Evolutionary conservation across 1,140 invertebrate genomes (phyloP).

Genomic region (Bursaphelenchus mucronatus): DNA sequence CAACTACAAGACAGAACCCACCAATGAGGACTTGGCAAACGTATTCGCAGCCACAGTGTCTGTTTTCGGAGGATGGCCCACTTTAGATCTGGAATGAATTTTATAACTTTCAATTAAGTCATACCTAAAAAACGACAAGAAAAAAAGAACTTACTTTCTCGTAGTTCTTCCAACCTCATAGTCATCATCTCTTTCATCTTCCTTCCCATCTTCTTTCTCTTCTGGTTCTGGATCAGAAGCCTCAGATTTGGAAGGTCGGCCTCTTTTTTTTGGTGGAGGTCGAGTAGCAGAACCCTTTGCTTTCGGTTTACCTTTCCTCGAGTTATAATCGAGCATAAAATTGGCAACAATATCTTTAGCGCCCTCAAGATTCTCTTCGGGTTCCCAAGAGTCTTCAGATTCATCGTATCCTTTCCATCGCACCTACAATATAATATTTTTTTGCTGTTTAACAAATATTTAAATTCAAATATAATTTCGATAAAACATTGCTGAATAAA

Average conservation of each 20-base stretch:
- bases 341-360: slow-evolving; percentile 17
- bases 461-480: too few relatives aligned
- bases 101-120: background rate
- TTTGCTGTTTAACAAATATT: too few relatives aligned
- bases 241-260: background rate
- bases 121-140: background rate
- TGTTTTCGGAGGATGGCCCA: too few relatives aligned
- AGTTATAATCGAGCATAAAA: slow-evolving; percentile 21
- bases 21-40: too few relatives aligned
- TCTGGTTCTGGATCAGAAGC: background rate
- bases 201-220: background rate
- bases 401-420: slow-evolving; percentile 24
- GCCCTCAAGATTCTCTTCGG: slow-evolving; percentile 18
- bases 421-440: background rate
- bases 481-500: too few relatives aligned
- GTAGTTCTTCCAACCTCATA: background rate
- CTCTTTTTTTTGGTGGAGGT: slow-evolving; percentile 1
- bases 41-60: too few relatives aligned
- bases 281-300: background rate
- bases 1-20: too few relatives aligned
- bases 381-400: slow-evolving; percentile 19
- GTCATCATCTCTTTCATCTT: slow-evolving; percentile 12
- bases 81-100: background rate
- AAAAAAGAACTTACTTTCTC: slow-evolving; percentile 7
- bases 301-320: background rate